phyloP scores from a whole-genome alignment of 2,888 invertebrate species.

The Ectemnius cavifrons region DNA sequence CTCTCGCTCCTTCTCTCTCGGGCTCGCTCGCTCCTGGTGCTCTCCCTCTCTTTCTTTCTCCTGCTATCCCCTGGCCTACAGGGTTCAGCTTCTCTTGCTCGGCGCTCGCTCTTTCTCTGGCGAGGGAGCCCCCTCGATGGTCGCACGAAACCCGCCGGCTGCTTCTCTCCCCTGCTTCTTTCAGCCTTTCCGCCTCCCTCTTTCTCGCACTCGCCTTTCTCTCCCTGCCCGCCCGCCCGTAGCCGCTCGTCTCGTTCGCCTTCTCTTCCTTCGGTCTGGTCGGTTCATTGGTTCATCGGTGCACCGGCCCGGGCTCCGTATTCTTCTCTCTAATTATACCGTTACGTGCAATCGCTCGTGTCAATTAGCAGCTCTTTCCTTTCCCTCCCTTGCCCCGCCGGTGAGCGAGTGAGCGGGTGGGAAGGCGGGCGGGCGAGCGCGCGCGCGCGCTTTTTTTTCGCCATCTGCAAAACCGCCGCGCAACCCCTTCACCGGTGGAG shows the following conservation, averaged over 20 bases:
- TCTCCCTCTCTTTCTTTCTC: slow-evolving; percentile 32
- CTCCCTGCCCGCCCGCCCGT: slow-evolving; percentile 22
- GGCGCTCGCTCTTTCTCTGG: slow-evolving; percentile 35
- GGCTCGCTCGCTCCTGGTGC: slow-evolving; percentile 32
- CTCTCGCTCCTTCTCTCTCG: slow-evolving; percentile 26
- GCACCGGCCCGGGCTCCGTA: slow-evolving; percentile 62
- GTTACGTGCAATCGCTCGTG: slow-evolving; percentile 67
- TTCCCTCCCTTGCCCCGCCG: slow-evolving; percentile 38
- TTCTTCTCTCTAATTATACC: slow-evolving; percentile 67
- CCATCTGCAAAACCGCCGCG: slow-evolving; percentile 28
- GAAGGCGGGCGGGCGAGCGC: no score
- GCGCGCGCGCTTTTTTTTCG: slow-evolving; percentile 26
- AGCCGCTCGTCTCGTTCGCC: slow-evolving; percentile 14
- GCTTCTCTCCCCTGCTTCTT: slow-evolving; percentile 58
- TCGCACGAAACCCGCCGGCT: slow-evolving; percentile 58
- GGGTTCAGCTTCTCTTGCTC: slow-evolving; percentile 4
- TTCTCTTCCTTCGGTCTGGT: slow-evolving; percentile 18
- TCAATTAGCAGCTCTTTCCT: slow-evolving; percentile 66
- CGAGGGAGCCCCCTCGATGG: slow-evolving; percentile 60
- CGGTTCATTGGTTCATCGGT: slow-evolving; percentile 65
- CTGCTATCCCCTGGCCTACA: slow-evolving; percentile 14
- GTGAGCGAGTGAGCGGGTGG: no score
- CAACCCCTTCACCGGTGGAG: slow-evolving; percentile 38
- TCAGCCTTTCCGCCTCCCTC: slow-evolving; percentile 55
- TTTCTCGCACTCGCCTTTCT: slow-evolving; percentile 18